Evolutionary conservation across 2,797 vertebrate species (phyloP), one percentile per base, ranked within the genome.

Genomic region (Halcyon leucocephala): DNA sequence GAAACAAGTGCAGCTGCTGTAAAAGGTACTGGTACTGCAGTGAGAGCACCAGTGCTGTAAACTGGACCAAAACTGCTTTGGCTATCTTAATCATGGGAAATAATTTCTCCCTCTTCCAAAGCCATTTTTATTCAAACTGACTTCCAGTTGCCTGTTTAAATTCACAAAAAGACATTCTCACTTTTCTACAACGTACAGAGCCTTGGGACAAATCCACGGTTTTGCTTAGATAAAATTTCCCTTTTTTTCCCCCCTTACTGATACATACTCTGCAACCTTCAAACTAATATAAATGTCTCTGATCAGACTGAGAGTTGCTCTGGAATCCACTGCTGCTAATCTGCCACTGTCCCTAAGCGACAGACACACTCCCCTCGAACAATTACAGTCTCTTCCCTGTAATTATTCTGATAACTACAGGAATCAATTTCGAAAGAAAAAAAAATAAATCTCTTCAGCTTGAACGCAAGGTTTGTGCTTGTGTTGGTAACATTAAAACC

Each of bases 11-110:
- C 39, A 12, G 33, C 8, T 8, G 20, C 58, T 20, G n/a, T 82
- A 22, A 49, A 13, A 77, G 65, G 12, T 8, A 28, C 0, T 9
- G 9, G 21, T 4, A 66, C 62, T 18, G 1, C 24, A 35, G 41
- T 2, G 26, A 90, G 64, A 81, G 82, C 65, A 57, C 5, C 42
- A 10, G 51, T 7, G 28, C 67, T 49, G 39, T 15, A 39, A 20
- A 44, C 54, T 9, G 44, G 33, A 65, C 31, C 62, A 79, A 12
- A 69, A n/a, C 31, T 29, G n/a, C 51, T 80, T 9, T 39, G 22
- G 10, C 66, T 44, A n/a, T n/a, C 48, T 65, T n/a, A 15, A 18
- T 9, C 46, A 2, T 0, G 0, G 6, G 12, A 48, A 85, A 58
- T 29, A 35, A n/a, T 18, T 64, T 24, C 39, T 70, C n/a, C 28